Base-by-base conservation (phyloP, 2,113 vertebrate species). In the Sorex fumeus region DNA sequence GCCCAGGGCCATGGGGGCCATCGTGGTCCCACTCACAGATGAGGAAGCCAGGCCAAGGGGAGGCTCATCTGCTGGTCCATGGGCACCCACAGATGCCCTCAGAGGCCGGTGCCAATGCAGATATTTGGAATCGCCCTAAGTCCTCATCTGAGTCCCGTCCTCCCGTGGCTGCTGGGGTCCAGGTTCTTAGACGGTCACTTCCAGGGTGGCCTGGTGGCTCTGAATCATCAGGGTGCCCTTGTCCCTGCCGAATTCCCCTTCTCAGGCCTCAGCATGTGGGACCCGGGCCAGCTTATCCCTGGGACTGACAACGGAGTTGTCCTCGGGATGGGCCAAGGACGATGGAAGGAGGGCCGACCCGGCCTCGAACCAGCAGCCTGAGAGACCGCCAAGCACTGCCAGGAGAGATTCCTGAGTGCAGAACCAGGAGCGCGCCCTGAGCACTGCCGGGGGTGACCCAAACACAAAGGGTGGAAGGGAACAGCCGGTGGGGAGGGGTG, bases 81-180 rank as follows among this genome's bases (percentile, higher is more conserved):
- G 88, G 89, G 84, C 86, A 74, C 69, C 36, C 10, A 88, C 71
- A 18, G 57, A 53, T 21, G 62, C 11, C 53, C 10, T 79, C 87
- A 30, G 0, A 19, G 47, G 75, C 40, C 2, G 40, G 47, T 67
- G 53, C 79, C n/a, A 3, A 36, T 21, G 18, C 69, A 57, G 36
- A 53, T 36, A 10, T 67, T 93, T 72, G 66, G n/a, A 40, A 9
- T 87, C 87, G 36, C 71, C 64, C 45, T 87, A 76, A 9, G 32
- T 12, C 16, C 11, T 32, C 89, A 19, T 32, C 86, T 0, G 10
- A 2, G 13, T 5, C 36, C 36, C 47, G 60, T 71, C 23, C 13
- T 10, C 50, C 28, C 53, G 50, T 66, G 47, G 23, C n/a, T 10
- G 3, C 2, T 1, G 81, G 45, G 13, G 2, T 30, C 25, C 43